Evolutionary conservation across 92 coral and sea anemone genomes (phyloP).

Genomic region (Nematostella vectensis): DNA sequence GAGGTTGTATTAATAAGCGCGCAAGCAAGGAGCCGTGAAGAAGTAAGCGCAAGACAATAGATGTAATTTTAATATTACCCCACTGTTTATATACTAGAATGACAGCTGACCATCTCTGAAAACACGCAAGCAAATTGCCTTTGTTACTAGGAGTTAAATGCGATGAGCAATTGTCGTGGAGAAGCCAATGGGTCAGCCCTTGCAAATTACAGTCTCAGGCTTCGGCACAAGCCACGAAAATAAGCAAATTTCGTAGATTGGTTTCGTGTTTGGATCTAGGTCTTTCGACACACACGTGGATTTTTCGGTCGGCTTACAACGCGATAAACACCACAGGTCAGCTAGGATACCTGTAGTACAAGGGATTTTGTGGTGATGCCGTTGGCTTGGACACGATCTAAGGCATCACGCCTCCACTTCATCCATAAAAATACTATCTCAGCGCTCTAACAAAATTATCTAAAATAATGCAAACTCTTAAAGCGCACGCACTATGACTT

Average conservation of each 20-base stretch:
- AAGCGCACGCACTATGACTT: too few relatives aligned
- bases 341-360: too few relatives aligned
- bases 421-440: too few relatives aligned
- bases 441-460: too few relatives aligned
- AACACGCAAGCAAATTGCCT: slow-evolving; percentile 86
- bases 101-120: slow-evolving; percentile 69
- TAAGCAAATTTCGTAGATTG: background rate
- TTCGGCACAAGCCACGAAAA: background rate
- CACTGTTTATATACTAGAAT: slow-evolving; percentile 72
- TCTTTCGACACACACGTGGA: background rate
- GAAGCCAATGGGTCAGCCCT: slow-evolving; percentile 1
- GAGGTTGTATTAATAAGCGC: slow-evolving; percentile 15
- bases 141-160: slow-evolving; percentile 62
- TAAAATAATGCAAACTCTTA: too few relatives aligned
- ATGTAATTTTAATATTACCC: slow-evolving; percentile 83
- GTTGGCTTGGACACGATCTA: too few relatives aligned
- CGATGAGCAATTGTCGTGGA: slow-evolving; percentile 34
- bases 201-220: too few relatives aligned
- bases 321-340: too few relatives aligned
- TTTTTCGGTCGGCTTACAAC: too few relatives aligned
- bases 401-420: too few relatives aligned
- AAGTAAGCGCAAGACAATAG: slow-evolving; percentile 49
- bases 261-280: background rate
- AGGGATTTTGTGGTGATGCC: too few relatives aligned
- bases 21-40: slow-evolving; percentile 1